Percentiles rank a stretch among this genome's conserved stretches.
Evolutionary conservation across 2,113 vertebrate genomes (phyloP).

Genomic region (Lagopus muta): DNA sequence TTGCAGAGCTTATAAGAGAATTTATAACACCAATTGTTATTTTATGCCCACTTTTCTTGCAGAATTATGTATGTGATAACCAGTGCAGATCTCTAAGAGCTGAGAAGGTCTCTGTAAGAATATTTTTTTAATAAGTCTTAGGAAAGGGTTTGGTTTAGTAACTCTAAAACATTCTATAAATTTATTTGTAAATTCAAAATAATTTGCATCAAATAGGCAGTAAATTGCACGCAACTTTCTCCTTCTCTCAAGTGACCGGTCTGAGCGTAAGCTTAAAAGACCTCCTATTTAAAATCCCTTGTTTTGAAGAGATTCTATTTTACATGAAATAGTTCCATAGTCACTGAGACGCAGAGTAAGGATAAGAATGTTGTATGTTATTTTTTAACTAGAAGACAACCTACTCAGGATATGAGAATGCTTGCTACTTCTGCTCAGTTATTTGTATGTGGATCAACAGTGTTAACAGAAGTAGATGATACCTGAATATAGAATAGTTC

Average conservation of each 20-base stretch:
- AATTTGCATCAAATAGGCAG: background rate
- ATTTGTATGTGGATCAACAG: background rate
- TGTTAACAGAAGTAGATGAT: background rate
- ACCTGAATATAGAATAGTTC: background rate
- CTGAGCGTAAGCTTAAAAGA: background rate
- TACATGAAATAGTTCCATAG: background rate
- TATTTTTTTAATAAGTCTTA: background rate
- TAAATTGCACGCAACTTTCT: background rate
- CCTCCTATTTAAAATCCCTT: background rate
- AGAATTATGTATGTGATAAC: background rate
- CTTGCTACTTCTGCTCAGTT: background rate
- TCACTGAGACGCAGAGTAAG: background rate
- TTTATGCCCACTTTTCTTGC: background rate
- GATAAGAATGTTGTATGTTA: background rate
- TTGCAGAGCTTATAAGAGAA: constrained; percentile 12
- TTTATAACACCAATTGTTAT: constrained; percentile 11
- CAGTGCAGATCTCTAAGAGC: background rate
- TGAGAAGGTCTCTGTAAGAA: background rate
- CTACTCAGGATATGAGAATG: background rate
- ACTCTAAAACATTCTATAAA: background rate
- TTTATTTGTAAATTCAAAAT: background rate
- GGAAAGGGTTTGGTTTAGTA: background rate
- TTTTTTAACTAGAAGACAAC: background rate
- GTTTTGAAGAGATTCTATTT: background rate
- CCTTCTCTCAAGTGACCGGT: background rate